Conservation (phyloP, 2,113 vertebrate genomes). For the Mungos mungo region DNA sequence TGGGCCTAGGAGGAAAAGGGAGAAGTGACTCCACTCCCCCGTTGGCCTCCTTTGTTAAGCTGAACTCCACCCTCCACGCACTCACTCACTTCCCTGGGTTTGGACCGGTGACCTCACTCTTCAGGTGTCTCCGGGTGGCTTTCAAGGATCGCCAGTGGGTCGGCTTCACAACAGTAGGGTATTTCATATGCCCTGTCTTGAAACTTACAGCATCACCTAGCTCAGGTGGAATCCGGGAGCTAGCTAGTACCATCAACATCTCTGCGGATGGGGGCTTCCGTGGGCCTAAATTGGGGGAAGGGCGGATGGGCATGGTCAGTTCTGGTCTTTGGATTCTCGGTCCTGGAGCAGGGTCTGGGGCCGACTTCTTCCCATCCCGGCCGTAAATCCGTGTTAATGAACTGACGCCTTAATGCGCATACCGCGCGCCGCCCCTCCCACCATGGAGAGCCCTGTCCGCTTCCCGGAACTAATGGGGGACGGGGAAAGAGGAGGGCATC, state of each 20-base stretch:
- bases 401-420: background rate
- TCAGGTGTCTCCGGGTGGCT: background rate
- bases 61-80: fast-evolving
- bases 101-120: background rate
- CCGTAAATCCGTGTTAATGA: background rate
- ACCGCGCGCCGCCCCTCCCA: no score
- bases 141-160: background rate
- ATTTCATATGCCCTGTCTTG: background rate
- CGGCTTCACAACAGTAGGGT: background rate
- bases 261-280: background rate
- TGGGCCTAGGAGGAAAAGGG: background rate
- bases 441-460: background rate
- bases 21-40: background rate
- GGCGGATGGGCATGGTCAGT: background rate
- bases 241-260: background rate
- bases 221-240: background rate
- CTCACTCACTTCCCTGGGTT: background rate
- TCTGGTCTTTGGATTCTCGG: background rate
- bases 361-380: background rate
- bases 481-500: background rate
- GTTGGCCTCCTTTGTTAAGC: background rate
- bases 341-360: background rate
- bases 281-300: background rate
- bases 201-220: background rate
- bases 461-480: background rate